These are phyloP conservation scores for Vultur gryphus DNA, from an alignment of 2,797 vertebrate genomes.

Conservation along the genomic window DNA sequence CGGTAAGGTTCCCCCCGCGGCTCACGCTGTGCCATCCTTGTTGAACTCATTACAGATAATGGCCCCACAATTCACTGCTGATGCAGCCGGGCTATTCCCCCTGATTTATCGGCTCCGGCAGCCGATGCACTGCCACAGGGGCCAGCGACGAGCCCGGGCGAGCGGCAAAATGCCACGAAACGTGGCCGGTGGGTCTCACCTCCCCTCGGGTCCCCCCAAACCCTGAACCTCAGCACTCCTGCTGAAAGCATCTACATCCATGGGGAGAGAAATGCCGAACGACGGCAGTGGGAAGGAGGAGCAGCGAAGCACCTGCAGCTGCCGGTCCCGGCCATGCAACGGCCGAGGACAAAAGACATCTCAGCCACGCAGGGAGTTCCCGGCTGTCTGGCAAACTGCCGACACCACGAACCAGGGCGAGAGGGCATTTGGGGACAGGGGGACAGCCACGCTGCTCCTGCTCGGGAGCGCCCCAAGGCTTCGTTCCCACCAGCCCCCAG, in stretches of 20 bases:
- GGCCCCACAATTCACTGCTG: neutral
- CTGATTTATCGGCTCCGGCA: neutral
- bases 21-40: neutral
- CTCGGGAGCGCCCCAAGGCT: neutral
- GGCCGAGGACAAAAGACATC: neutral
- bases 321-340: neutral
- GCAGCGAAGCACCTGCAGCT: neutral
- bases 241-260: neutral
- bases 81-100: neutral
- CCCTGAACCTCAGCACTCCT: fast-evolving
- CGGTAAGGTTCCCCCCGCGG: neutral
- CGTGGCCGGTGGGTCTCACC: fast-evolving
- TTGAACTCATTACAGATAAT: neutral
- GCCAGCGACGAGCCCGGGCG: neutral
- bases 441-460: neutral
- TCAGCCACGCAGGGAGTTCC: neutral
- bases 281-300: neutral
- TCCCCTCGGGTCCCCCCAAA: neutral
- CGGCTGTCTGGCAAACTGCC: neutral
- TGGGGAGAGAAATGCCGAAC: neutral
- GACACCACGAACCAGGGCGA: neutral
- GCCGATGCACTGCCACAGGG: neutral
- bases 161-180: fast-evolving
- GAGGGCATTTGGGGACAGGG: conserved; percentile 44
- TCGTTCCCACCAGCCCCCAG: fast-evolving